Evolutionary conservation across 2,113 vertebrate genomes (phyloP).

Genomic region (Megaceryle torquata): DNA sequence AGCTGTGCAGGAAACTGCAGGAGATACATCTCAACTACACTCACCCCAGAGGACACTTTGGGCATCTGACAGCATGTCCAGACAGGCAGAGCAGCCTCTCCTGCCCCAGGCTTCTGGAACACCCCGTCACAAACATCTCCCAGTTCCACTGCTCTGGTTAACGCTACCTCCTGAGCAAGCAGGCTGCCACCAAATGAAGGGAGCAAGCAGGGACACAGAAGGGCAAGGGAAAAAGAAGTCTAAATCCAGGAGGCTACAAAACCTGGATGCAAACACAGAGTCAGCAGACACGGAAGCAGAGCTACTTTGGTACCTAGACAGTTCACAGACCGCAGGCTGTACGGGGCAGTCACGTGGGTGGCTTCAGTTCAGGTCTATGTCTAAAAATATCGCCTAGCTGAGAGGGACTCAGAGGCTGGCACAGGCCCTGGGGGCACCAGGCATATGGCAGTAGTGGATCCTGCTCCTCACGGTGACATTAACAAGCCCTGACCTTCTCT

Average conservation of each 20-base stretch:
- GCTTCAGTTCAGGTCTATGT: not conserved
- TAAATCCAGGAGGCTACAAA: not conserved
- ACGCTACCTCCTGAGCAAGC: fast-evolving
- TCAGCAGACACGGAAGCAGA: not conserved
- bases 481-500: slow-evolving; percentile 68
- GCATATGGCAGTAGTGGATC: slow-evolving; percentile 17
- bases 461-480: slow-evolving; percentile 54
- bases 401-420: slow-evolving; percentile 6
- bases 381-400: slow-evolving; percentile 3
- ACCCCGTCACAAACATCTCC: not conserved
- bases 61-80: fast-evolving
- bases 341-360: not conserved
- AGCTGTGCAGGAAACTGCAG: not conserved
- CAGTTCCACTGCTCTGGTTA: not conserved
- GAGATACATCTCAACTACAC: fast-evolving
- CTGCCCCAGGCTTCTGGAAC: fast-evolving
- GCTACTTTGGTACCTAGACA: not conserved
- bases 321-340: not conserved
- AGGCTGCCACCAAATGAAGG: not conserved
- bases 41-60: not conserved
- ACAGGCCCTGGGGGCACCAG: slow-evolving; percentile 38
- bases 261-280: not conserved
- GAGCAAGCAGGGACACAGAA: fast-evolving
- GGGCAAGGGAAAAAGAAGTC: not conserved
- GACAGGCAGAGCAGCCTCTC: not conserved